Conservation (phyloP, 2,113 vertebrate genomes). For the Scytalopus superciliaris region DNA sequence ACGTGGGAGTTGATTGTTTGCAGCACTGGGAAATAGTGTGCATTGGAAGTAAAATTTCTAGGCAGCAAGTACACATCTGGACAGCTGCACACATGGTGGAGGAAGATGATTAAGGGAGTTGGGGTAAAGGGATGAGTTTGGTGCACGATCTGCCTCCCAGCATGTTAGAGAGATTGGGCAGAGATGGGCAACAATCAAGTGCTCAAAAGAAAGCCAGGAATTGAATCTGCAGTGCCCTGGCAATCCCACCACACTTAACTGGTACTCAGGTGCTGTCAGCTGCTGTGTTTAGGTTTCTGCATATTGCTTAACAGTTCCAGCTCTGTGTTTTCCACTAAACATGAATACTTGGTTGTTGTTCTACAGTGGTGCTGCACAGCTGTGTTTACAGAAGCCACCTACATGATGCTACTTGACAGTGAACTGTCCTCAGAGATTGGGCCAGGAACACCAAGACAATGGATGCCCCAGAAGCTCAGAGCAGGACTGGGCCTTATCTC, state of each 20-base stretch:
- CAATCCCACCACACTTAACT: neutral
- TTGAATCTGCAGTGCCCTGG: neutral
- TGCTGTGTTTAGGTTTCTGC: neutral
- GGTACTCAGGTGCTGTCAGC: neutral
- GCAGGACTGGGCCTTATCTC: neutral
- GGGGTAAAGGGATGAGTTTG: neutral
- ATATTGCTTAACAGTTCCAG: neutral
- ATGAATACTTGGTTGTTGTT: fast-evolving
- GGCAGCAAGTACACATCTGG: neutral
- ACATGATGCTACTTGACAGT: too few species aligned
- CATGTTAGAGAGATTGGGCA: neutral
- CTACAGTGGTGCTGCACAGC: neutral
- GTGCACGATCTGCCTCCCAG: neutral
- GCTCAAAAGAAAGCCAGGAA: neutral
- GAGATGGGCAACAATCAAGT: neutral
- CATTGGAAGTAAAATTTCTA: neutral
- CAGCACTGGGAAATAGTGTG: neutral
- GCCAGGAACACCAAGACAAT: neutral
- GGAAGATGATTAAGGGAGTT: neutral
- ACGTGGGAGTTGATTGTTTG: neutral
- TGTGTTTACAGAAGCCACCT: neutral
- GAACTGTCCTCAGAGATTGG: neutral
- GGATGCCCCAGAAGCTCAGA: neutral
- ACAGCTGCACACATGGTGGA: neutral
- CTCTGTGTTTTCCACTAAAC: neutral